Percentiles rank a stretch among this genome's conserved stretches.
Conservation (phyloP, 2,797 vertebrate species). For the Amblyopsis hoosieri region DNA sequence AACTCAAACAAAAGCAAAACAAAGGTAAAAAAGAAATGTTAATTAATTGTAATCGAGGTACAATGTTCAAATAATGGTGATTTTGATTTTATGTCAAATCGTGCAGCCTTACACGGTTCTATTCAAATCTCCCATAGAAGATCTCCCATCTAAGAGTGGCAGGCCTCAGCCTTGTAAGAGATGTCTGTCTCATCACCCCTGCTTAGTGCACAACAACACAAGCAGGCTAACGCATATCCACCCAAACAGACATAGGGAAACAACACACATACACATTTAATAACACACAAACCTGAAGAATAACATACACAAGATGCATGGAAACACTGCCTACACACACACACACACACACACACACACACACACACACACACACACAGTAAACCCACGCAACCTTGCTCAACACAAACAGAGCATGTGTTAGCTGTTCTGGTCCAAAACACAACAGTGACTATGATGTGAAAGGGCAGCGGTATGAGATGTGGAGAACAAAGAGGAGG, state of each 20-base stretch:
- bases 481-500: conserved; percentile 10
- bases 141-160: conserved; percentile 53
- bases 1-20: no score
- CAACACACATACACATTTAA: no score
- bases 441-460: no score
- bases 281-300: no score
- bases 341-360: conserved; percentile 15
- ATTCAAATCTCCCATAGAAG: conserved; percentile 44
- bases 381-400: background rate
- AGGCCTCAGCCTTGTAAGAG: conserved; percentile 45
- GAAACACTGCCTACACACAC: background rate
- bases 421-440: no score
- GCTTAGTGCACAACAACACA: conserved; percentile 4
- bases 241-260: background rate
- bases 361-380: conserved; percentile 15
- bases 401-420: background rate
- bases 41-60: no score
- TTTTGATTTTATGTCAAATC: no score
- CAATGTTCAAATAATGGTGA: no score
- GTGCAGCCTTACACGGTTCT: conserved; percentile 5
- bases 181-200: conserved; percentile 31
- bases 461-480: conserved; percentile 36
- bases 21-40: no score
- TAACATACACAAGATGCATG: background rate
- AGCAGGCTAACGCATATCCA: background rate